phyloP scores from a whole-genome alignment of 2,888 invertebrate species.

The Clunio marinus region DNA sequence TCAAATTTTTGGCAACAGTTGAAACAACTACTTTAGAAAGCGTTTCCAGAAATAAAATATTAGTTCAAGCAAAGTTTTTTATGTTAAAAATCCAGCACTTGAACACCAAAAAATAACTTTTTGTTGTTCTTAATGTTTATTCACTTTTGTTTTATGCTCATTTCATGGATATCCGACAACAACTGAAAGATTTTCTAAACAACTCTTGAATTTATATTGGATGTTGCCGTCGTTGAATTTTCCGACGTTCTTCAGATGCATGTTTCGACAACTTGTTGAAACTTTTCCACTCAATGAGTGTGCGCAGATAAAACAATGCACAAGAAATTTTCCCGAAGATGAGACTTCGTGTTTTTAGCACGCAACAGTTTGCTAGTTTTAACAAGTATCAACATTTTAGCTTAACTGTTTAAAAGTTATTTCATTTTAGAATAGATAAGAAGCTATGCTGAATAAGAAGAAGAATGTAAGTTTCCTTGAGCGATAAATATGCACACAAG shows the following conservation, averaged over 20 bases:
- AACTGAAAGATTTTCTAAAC: slow-evolving; percentile 27
- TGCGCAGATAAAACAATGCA: slow-evolving; percentile 14
- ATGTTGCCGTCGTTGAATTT: neutral
- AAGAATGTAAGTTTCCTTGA: too few relatives aligned
- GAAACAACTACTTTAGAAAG: neutral
- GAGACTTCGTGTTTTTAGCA: neutral
- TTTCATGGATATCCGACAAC: slow-evolving; percentile 26
- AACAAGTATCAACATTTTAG: too few relatives aligned
- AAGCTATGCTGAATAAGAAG: too few relatives aligned
- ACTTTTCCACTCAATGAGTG: neutral
- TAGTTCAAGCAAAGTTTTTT: neutral
- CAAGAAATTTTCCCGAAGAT: slow-evolving; percentile 12
- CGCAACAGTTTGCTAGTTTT: slow-evolving; percentile 10
- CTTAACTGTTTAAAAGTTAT: too few relatives aligned
- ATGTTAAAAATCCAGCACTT: neutral
- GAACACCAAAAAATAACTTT: slow-evolving; percentile 6
- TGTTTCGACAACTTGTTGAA: slow-evolving; percentile 34
- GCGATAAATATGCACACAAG: too few relatives aligned
- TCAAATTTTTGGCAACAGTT: too few relatives aligned
- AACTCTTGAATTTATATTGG: slow-evolving; percentile 25
- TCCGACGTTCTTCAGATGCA: slow-evolving; percentile 14
- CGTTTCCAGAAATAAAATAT: neutral
- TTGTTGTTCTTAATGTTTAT: neutral
- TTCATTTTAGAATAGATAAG: too few relatives aligned
- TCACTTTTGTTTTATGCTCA: slow-evolving; percentile 5